Conservation (phyloP, 1,140 invertebrate genomes). For the Ostrea denselamellosa region DNA sequence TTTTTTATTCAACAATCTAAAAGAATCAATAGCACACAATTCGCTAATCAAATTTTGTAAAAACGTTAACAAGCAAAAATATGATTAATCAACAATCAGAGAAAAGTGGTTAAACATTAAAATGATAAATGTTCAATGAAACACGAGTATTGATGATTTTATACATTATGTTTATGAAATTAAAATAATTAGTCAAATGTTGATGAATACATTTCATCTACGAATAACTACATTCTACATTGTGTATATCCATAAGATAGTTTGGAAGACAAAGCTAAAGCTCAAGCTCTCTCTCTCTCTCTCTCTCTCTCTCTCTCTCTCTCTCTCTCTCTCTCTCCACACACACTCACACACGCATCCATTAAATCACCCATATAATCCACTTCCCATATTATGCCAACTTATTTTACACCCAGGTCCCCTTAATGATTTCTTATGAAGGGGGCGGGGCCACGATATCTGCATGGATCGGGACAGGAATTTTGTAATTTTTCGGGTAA, state of each 20-base stretch:
- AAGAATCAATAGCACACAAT: neutral
- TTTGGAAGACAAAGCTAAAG: too few species aligned
- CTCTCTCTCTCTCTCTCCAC: neutral
- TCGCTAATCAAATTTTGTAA: neutral
- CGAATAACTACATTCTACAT: too few species aligned
- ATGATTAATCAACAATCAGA: neutral
- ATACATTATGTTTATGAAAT: neutral
- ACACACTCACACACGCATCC: neutral
- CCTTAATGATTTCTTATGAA: neutral
- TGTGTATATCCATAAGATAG: too few species aligned
- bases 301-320: neutral
- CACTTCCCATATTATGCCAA: neutral
- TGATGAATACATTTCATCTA: too few species aligned
- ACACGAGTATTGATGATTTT: neutral
- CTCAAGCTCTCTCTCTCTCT: neutral
- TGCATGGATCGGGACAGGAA: constrained; percentile 53
- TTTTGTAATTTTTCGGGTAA: constrained; percentile 58
- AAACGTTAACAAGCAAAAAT: neutral
- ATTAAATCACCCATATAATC: neutral
- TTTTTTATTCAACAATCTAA: constrained; percentile 5
- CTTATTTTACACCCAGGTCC: neutral
- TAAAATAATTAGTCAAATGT: too few species aligned
- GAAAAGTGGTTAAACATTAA: neutral
- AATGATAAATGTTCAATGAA: neutral
- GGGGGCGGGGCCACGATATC: neutral